phyloP scores from a whole-genome alignment of 2,113 vertebrate species.

The Xiphophorus maculatus region DNA sequence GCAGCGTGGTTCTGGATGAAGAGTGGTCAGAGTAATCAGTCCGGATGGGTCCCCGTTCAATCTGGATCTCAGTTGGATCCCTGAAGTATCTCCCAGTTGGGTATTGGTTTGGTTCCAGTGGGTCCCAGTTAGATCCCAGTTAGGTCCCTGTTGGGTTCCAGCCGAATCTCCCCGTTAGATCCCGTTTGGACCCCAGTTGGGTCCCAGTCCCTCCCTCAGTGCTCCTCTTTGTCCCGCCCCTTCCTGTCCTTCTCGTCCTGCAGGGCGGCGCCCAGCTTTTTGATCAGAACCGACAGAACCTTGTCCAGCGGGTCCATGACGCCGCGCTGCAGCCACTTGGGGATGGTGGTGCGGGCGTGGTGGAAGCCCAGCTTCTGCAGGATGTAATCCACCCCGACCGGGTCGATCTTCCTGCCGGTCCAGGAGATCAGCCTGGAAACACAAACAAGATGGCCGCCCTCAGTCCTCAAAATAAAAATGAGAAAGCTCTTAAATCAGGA shows the following conservation, averaged over 20 bases:
- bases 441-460: too few relatives aligned
- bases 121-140: too few relatives aligned
- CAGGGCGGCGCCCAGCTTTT: conserved; percentile 94
- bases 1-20: conserved; percentile 73
- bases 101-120: conserved; percentile 66
- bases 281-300: conserved; percentile 95
- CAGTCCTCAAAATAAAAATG: too few relatives aligned
- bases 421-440: conserved; percentile 92
- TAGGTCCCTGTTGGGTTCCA: too few relatives aligned
- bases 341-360: conserved; percentile 98
- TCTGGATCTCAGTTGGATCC: too few relatives aligned
- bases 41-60: too few relatives aligned
- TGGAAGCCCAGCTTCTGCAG: conserved; percentile 98
- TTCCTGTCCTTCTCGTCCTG: conserved; percentile 97
- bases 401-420: conserved; percentile 98
- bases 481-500: too few relatives aligned
- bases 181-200: too few relatives aligned
- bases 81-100: too few relatives aligned
- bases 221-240: conserved; percentile 93
- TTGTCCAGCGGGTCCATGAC: conserved; percentile 99
- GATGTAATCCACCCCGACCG: conserved; percentile 98
- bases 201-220: conserved; percentile 66
- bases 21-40: too few relatives aligned
- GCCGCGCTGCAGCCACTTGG: conserved; percentile 99
- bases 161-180: too few relatives aligned